Base-by-base conservation (phyloP, 2,113 vertebrate genomes). In the Lucifuga dentata region DNA sequence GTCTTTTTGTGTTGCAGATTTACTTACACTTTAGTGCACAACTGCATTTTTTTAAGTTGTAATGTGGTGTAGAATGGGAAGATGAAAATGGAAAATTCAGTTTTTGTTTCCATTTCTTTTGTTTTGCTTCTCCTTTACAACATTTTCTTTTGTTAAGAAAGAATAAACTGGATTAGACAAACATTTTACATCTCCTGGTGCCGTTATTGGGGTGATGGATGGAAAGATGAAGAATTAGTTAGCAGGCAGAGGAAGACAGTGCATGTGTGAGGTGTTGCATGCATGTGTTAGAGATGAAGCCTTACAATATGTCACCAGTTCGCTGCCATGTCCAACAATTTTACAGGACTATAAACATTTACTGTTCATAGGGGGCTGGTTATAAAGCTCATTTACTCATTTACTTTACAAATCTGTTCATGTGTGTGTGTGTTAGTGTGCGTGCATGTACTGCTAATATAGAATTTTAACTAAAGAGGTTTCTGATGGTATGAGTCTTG, bases 111-210 rank as follows among this genome's bases (percentile, higher is more conserved):
- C 56, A 66, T 86, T 67, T 60, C 67, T 76, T 84, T 75, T 57
- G 29, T 81, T 59, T 77, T 87, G 39, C 56, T 77, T 77, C 58
- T 73, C 46, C 68, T 80, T 66, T 81, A 64, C 74, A 53, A 52
- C 88, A 91, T 93, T 93, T 95, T 86, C 80, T 95, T 94, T 95
- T 95, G 93, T 92, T 94, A 93, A 96, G 94, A 80, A 94, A 93
- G 90, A 93, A 94, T 97, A 98, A 99, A 97, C 95, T 94, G 92
- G 91, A 95, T 95, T 93, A 87, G 94, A 96, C 86, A 92, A 93
- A 94, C 62, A 59, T 19, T 55, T 48, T 38, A 61, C 17, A 45
- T 66, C 36, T 76, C 23, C 24, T 65, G 16, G 50, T 83, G 63
- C 87, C 45, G 24, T 86, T 78, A 74, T 63, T 89, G 40, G 70